Evolutionary conservation across 1,140 invertebrate species (phyloP).

Genomic region (Heterodera schachtii): DNA sequence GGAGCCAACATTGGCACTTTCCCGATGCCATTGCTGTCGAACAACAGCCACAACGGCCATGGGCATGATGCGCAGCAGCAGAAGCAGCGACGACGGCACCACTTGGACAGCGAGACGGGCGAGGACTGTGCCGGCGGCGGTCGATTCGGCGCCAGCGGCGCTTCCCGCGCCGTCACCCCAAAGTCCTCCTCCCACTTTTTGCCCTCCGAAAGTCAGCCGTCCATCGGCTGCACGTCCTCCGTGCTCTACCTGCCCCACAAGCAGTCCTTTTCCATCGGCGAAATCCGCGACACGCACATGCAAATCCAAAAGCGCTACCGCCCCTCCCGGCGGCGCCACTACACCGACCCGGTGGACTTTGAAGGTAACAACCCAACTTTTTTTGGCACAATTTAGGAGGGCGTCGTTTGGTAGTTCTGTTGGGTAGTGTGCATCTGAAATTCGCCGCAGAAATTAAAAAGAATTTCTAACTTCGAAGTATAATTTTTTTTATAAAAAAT

Average conservation of each 20-base stretch:
- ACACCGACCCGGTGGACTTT: constrained; percentile 64
- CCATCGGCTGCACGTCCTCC: constrained; percentile 35
- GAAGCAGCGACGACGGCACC: background rate
- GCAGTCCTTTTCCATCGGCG: constrained; percentile 60
- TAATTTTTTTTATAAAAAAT: too few species aligned
- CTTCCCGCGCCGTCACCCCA: constrained; percentile 40
- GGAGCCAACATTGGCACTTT: too few species aligned
- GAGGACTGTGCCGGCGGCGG: background rate
- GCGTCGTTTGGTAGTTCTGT: too few species aligned
- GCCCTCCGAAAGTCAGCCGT: constrained; percentile 47
- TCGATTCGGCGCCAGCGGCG: background rate
- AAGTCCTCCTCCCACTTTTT: constrained; percentile 52
- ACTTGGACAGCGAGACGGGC: background rate
- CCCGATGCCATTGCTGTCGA: too few species aligned
- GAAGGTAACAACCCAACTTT: constrained; percentile 41
- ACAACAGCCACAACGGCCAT: too few species aligned
- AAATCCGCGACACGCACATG: constrained; percentile 63
- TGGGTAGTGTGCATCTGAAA: too few species aligned
- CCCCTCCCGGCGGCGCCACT: constrained; percentile 48
- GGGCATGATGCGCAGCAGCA: background rate
- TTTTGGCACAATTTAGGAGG: too few species aligned
- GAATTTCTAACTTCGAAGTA: too few species aligned
- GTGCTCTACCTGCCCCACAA: constrained; percentile 52
- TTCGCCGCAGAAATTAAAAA: too few species aligned
- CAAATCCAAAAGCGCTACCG: constrained; percentile 61